These are phyloP conservation scores for Oligia strigilis DNA, from an alignment of 2,888 invertebrate genomes.

Conservation along the genomic window DNA sequence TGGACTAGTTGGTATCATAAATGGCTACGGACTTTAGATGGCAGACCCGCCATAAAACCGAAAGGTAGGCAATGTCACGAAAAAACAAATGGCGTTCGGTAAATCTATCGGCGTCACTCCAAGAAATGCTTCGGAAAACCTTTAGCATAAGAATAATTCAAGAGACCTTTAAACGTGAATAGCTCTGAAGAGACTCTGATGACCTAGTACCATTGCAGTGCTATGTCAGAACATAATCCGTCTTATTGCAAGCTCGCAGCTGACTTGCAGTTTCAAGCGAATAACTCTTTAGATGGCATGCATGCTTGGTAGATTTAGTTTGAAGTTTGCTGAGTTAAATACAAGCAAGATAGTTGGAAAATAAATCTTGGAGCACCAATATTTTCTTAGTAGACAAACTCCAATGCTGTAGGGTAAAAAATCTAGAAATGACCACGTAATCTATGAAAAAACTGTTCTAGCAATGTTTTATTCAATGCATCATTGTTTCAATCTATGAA, in stretches of 20 bases:
- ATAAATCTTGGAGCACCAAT: neutral
- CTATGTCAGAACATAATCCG: constrained; percentile 48
- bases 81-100: constrained; percentile 24
- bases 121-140: constrained; percentile 35
- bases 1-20: constrained; percentile 7
- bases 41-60: constrained; percentile 21
- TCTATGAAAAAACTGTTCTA: neutral
- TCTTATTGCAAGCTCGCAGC: constrained; percentile 48
- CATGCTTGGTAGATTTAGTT: constrained; percentile 44
- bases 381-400: neutral
- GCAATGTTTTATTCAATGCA: neutral
- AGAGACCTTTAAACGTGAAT: constrained; percentile 21
- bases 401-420: neutral
- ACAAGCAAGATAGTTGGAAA: neutral
- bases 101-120: constrained; percentile 36
- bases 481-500: constrained; percentile 7
- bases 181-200: constrained; percentile 38
- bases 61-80: constrained; percentile 15
- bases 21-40: constrained; percentile 24
- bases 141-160: constrained; percentile 43
- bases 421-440: neutral
- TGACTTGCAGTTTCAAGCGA: constrained; percentile 55
- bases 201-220: constrained; percentile 42
- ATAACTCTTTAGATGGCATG: constrained; percentile 50
- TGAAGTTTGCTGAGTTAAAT: constrained; percentile 11